Evolutionary conservation across 1,140 invertebrate genomes (phyloP).

Genomic region (Panagrolaimus sp.): DNA sequence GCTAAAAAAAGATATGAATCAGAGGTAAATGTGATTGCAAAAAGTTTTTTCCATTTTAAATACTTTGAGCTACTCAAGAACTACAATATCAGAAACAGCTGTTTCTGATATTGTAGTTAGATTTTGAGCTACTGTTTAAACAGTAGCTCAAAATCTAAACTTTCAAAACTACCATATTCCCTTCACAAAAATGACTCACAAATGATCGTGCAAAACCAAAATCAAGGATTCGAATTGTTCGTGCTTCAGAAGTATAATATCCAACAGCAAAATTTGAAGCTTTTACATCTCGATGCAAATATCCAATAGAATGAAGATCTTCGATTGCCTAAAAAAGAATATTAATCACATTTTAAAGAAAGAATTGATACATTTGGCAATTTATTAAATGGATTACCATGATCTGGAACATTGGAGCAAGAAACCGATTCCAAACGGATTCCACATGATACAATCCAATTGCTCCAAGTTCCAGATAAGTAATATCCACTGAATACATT

Average conservation of each 20-base stretch:
- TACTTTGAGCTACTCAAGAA: too few species aligned
- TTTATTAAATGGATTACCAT: neutral
- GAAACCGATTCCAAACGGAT: neutral
- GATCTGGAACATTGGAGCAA: neutral
- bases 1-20: too few species aligned
- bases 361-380: neutral
- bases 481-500: too few species aligned
- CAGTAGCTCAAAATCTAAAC: neutral
- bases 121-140: neutral
- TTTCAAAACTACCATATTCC: neutral
- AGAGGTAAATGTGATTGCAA: slow-evolving; percentile 9
- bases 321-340: slow-evolving; percentile 22
- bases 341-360: neutral
- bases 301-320: slow-evolving; percentile 30
- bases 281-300: slow-evolving; percentile 26
- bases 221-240: slow-evolving; percentile 32
- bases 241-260: slow-evolving; percentile 1
- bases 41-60: slow-evolving; percentile 15
- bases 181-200: slow-evolving; percentile 17
- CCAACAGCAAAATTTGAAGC: slow-evolving; percentile 35
- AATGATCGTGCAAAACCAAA: slow-evolving; percentile 36
- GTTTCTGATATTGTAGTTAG: slow-evolving; percentile 1
- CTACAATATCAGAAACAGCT: too few species aligned
- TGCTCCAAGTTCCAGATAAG: too few species aligned
- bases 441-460: too few species aligned